Conservation (phyloP, 2,888 invertebrate genomes). For the Drosophila anceps region DNA sequence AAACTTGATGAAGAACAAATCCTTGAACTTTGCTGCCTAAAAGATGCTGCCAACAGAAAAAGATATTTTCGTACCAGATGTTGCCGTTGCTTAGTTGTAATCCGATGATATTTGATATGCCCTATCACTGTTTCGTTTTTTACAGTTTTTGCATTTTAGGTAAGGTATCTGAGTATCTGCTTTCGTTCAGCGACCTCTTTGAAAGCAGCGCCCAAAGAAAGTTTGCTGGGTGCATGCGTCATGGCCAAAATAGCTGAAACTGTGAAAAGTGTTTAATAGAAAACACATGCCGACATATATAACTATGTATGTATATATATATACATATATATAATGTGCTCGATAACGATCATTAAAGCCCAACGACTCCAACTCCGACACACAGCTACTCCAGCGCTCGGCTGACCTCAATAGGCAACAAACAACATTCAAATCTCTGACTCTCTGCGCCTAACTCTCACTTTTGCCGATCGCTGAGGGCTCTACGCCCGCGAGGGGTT, state of each 20-base stretch:
- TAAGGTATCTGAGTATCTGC: constrained; percentile 24
- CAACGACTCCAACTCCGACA: constrained; percentile 15
- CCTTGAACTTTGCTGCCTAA: neutral
- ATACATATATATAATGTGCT: constrained; percentile 17
- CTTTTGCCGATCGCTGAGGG: constrained; percentile 57
- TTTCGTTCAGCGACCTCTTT: constrained; percentile 74
- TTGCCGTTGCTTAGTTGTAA: constrained; percentile 33
- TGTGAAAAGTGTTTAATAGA: constrained; percentile 60
- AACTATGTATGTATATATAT: neutral
- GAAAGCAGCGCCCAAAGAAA: constrained; percentile 54
- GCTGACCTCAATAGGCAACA: constrained; percentile 59
- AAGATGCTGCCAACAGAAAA: neutral
- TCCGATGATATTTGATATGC: constrained; percentile 47
- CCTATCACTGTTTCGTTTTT: neutral
- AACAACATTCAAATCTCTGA: constrained; percentile 60
- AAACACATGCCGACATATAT: constrained; percentile 25
- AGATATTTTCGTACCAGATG: constrained; percentile 30
- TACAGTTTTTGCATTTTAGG: constrained; percentile 14
- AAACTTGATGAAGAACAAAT: neutral
- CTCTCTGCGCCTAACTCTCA: constrained; percentile 58
- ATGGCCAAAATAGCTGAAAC: constrained; percentile 50
- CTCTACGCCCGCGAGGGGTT: constrained; percentile 13
- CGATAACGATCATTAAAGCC: constrained; percentile 59
- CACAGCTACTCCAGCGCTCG: constrained; percentile 16
- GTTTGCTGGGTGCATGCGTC: constrained; percentile 63